Evolutionary conservation across 2,888 invertebrate species (phyloP).

Genomic region (Onchidella celtica): DNA sequence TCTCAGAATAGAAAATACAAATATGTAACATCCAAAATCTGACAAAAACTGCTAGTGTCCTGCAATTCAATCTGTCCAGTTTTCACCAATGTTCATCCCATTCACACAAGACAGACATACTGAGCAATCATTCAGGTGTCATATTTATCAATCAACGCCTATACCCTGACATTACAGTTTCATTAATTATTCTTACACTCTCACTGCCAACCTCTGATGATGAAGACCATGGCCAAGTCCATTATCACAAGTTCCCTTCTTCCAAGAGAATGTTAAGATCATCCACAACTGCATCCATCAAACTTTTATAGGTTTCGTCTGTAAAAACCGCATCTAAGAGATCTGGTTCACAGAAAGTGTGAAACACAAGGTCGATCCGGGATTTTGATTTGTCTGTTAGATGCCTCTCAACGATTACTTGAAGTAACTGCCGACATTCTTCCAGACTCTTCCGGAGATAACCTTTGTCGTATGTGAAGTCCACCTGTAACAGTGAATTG

Average conservation of each 20-base stretch:
- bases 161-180: too few species aligned
- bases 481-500: constrained; percentile 79
- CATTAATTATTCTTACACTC: too few species aligned
- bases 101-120: too few species aligned
- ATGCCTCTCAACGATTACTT: constrained; percentile 88
- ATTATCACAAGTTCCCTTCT: constrained; percentile 78
- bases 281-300: constrained; percentile 84
- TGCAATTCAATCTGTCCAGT: too few species aligned
- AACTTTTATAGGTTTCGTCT: constrained; percentile 84
- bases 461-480: constrained; percentile 83
- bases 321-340: constrained; percentile 86
- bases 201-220: too few species aligned
- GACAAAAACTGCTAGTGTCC: too few species aligned
- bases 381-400: constrained; percentile 91
- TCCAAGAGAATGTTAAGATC: constrained; percentile 84
- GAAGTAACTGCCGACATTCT: constrained; percentile 89
- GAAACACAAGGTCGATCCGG: constrained; percentile 89
- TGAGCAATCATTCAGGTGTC: too few species aligned
- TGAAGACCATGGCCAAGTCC: too few species aligned
- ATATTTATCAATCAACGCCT: too few species aligned
- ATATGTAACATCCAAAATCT: too few species aligned
- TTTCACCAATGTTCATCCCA: too few species aligned
- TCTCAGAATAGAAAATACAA: too few species aligned
- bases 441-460: constrained; percentile 88
- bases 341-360: constrained; percentile 84